phyloP scores from a whole-genome alignment of 2,113 vertebrate species.

The Fregata magnificens region DNA sequence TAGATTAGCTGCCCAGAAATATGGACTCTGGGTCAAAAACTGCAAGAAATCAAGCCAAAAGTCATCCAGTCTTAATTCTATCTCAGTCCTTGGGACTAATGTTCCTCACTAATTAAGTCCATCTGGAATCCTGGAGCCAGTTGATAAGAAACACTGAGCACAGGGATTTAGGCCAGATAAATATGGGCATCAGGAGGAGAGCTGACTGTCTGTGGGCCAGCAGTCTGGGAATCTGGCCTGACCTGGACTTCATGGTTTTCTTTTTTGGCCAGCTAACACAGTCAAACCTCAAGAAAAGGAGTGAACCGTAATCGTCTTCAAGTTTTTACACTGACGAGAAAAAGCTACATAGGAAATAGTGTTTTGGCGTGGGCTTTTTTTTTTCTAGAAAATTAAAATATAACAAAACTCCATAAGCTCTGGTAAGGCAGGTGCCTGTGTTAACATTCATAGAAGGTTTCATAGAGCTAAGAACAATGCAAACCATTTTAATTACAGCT shows the following conservation, averaged over 20 bases:
- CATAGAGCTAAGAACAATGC: neutral
- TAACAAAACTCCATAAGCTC: neutral
- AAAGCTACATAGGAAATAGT: neutral
- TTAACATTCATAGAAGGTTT: neutral
- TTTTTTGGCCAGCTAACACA: neutral
- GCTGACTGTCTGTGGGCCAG: neutral
- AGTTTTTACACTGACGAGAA: neutral
- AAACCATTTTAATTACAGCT: constrained; percentile 1
- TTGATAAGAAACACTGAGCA: neutral
- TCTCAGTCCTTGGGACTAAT: neutral
- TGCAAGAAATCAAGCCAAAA: neutral
- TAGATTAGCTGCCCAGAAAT: neutral
- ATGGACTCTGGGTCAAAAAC: neutral
- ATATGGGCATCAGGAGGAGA: neutral
- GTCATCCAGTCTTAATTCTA: neutral
- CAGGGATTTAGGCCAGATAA: neutral
- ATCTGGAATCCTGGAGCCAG: neutral
- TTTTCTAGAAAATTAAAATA: neutral
- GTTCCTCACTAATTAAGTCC: neutral
- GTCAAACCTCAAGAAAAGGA: neutral
- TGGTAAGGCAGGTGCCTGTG: neutral
- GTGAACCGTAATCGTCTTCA: neutral
- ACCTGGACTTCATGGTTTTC: neutral
- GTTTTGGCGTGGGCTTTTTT: neutral
- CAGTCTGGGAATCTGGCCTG: neutral